Conservation (phyloP, 2,888 invertebrate genomes). For the Phalangium opilio region DNA sequence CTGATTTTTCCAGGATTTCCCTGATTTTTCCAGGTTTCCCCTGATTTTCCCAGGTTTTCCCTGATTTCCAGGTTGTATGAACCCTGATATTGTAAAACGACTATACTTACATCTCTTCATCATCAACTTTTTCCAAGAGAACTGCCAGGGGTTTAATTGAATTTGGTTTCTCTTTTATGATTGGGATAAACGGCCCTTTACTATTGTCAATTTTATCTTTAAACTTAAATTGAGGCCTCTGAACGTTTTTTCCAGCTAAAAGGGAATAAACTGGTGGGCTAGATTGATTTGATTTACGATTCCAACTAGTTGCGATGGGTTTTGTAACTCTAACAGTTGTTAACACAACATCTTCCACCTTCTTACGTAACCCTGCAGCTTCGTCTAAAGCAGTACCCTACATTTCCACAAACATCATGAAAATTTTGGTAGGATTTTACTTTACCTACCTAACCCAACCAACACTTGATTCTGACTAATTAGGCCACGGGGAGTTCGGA, state of each 20-base stretch:
- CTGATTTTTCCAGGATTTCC: no score
- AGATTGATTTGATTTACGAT: conserved; percentile 20
- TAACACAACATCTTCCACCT: conserved; percentile 23
- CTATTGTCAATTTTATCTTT: conserved; percentile 72
- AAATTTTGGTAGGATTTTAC: no score
- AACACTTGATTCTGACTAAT: no score
- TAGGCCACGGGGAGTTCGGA: no score
- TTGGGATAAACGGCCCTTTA: conserved; percentile 59
- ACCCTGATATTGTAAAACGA: neutral
- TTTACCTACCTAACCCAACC: no score
- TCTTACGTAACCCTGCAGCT: conserved; percentile 30
- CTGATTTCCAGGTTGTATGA: neutral
- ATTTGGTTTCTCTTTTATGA: conserved; percentile 73
- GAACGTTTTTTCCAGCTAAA: conserved; percentile 28
- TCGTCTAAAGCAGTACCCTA: conserved; percentile 33
- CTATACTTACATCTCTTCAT: conserved; percentile 33
- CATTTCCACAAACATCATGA: conserved; percentile 6
- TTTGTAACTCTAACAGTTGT: conserved; percentile 23
- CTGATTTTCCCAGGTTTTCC: neutral
- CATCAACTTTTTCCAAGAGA: conserved; percentile 49
- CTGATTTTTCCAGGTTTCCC: no score
- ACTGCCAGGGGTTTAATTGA: conserved; percentile 62
- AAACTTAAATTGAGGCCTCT: conserved; percentile 67
- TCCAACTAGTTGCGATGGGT: conserved; percentile 27
- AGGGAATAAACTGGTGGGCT: conserved; percentile 24